A percentile compares a stretch with the other conserved stretches of the same genome.
phyloP scores from a whole-genome alignment of 2,888 invertebrate genomes.

The Campaea margaritaria region DNA sequence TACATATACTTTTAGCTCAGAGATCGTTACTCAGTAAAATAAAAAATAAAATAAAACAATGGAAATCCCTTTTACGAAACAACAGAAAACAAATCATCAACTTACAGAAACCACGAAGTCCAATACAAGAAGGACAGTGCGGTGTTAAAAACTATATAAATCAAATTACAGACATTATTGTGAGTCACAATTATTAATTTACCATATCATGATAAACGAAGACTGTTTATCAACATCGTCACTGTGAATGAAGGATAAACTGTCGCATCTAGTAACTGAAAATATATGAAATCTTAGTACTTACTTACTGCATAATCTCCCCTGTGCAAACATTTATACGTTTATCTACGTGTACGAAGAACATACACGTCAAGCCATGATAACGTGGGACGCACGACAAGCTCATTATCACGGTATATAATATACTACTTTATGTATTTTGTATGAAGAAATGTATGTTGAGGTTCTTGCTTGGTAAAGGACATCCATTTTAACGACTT shows the following conservation, averaged over 20 bases:
- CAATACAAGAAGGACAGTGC: too few relatives aligned
- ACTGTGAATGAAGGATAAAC: constrained; percentile 8
- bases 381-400: constrained; percentile 49
- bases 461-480: background rate
- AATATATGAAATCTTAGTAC: constrained; percentile 18
- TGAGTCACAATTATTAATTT: background rate
- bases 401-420: constrained; percentile 47
- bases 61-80: too few relatives aligned
- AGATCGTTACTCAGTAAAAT: too few relatives aligned
- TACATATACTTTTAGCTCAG: too few relatives aligned
- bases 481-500: background rate
- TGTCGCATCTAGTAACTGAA: constrained; percentile 3
- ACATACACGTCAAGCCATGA: constrained; percentile 45
- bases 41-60: too few relatives aligned
- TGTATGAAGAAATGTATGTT: background rate
- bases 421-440: background rate
- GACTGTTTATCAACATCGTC: background rate
- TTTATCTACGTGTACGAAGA: constrained; percentile 21
- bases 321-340: constrained; percentile 17
- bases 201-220: background rate
- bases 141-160: background rate
- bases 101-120: too few relatives aligned
- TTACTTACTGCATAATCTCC: constrained; percentile 29
- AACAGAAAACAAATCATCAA: too few relatives aligned
- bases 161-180: background rate